phyloP scores from a whole-genome alignment of 2,797 vertebrate species.

The Pseudotriccus pelzelni region DNA sequence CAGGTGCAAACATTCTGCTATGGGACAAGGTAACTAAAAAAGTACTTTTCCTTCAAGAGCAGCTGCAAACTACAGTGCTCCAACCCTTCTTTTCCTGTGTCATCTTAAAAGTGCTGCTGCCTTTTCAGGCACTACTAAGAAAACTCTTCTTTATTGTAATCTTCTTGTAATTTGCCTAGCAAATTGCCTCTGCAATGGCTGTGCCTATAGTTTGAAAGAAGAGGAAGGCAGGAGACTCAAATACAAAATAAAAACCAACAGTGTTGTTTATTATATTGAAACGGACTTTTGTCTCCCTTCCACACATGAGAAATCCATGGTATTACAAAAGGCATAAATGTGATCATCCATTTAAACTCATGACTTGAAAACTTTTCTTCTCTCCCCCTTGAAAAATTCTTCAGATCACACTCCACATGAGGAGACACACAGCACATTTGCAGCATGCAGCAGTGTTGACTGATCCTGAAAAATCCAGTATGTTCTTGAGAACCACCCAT shows the following conservation, averaged over 20 bases:
- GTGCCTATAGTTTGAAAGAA: not conserved
- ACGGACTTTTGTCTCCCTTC: not conserved
- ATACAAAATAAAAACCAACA: not conserved
- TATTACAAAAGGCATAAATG: not conserved
- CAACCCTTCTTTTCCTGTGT: not conserved
- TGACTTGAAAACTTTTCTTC: not conserved
- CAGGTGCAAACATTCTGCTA: not conserved
- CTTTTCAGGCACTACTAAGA: not conserved
- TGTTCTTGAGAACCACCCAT: not conserved
- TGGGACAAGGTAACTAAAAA: not conserved
- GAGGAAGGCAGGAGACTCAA: not conserved
- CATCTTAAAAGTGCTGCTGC: not conserved
- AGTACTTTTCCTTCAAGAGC: not conserved
- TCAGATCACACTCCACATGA: not conserved
- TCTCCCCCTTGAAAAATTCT: not conserved
- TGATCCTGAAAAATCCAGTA: not conserved
- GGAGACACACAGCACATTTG: not conserved
- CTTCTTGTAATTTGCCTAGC: not conserved
- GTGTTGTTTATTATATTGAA: not conserved
- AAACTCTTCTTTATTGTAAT: not conserved
- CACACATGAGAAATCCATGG: not conserved
- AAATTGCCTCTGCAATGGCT: not conserved
- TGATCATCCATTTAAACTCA: not conserved
- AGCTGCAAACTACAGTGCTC: not conserved
- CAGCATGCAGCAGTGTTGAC: not conserved